Evolutionary conservation across 2,888 invertebrate species (phyloP), one percentile per base, ranked within the genome.

Genomic region (Scaptomyza cyrtandrae): DNA sequence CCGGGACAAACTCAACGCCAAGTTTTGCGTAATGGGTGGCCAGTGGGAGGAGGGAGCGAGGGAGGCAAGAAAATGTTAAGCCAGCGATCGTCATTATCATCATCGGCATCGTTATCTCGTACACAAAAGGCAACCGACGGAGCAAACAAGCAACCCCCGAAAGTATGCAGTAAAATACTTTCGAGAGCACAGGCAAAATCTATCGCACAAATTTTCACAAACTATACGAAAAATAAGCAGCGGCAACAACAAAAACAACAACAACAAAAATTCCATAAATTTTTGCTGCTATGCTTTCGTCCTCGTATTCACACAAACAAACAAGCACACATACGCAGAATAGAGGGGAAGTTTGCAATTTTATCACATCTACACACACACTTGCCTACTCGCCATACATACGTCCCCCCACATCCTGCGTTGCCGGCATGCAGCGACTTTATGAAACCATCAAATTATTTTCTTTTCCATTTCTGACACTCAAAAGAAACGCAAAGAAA

Each of bases 381-480:
- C 27, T 39, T 4, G 44, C 37, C 37, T n/a, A 50, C 57, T 46
- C 31, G 65, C 53, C 27, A 45, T 4, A 48, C 50, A 60, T 56
- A 41, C 65, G 45, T 43, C 71, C 56, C 54, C 55, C 71, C 56
- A 50, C 55, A 29, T 59, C 37, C 45, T 50, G 48, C 59, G 33
- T 35, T 50, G 61, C 60, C 79, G 54, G 59, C 75, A 67, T 80
- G 81, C 79, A 87, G 75, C 87, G 86, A 82, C 85, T 90, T 88
- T 91, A 90, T 90, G 89, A 89, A 90, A 89, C 90, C 90, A 91
- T 90, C 90, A 91, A 91, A 91, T 90, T 90, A 90, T 91, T 91
- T 91, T 90, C 88, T 90, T 91, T 91, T 90, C 89, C 90, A 91
- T 90, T 91, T 91, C 90, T 91, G 90, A 90, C 91, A 91, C 90